Evolutionary conservation across 2,888 invertebrate genomes (phyloP).

Genomic region (Neoaliturus tenellus): DNA sequence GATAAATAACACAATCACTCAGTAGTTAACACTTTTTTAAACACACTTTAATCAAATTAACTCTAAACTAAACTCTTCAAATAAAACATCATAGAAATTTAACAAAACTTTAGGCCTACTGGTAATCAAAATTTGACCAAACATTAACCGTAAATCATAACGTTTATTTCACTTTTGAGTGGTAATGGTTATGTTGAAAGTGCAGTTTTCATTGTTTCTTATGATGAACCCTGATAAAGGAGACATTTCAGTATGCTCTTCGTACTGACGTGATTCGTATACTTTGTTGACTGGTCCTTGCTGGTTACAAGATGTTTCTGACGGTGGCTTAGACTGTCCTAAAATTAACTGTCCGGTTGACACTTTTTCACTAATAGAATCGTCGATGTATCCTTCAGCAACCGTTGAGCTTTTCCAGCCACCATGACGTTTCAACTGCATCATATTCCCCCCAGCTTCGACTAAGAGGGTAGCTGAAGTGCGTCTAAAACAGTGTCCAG

Average conservation of each 20-base stretch:
- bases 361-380: neutral
- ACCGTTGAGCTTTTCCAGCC: conserved; percentile 28
- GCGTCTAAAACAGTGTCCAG: conserved; percentile 23
- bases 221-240: neutral
- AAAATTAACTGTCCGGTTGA: conserved; percentile 4
- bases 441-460: conserved; percentile 10
- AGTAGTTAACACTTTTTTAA: neutral
- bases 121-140: neutral
- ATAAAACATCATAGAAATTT: too few species aligned
- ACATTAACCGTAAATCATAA: neutral
- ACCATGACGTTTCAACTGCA: conserved; percentile 29
- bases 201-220: neutral
- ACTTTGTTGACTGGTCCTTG: neutral
- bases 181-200: neutral
- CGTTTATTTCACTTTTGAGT: neutral
- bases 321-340: neutral
- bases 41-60: too few species aligned
- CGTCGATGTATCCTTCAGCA: conserved; percentile 29
- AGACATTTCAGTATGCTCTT: neutral
- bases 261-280: neutral
- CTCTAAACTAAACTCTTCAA: too few species aligned
- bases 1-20: neutral
- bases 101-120: too few species aligned
- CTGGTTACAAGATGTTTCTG: neutral
- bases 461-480: conserved; percentile 22